A percentile compares a stretch with the other conserved stretches of the same genome.
phyloP scores from a whole-genome alignment of 1,140 invertebrate species.

The Eriocheir sinensis region DNA sequence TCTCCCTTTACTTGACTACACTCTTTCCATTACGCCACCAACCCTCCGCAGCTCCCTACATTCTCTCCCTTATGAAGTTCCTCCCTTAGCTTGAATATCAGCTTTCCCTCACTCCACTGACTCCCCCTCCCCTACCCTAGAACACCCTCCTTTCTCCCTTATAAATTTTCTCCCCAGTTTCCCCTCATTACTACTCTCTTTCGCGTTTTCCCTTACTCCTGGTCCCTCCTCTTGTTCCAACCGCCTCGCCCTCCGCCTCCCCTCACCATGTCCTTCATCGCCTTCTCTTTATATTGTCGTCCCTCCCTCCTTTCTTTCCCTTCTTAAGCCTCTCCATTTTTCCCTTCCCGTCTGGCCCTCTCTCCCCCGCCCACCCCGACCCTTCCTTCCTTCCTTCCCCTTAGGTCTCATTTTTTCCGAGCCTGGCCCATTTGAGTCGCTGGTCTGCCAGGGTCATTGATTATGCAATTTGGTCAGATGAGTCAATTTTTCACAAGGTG shows the following conservation, averaged over 20 bases:
- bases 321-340: not conserved
- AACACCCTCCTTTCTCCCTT: not conserved
- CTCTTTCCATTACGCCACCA: not conserved
- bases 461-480: constrained; percentile 77
- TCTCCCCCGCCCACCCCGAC: not conserved
- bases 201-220: too few species aligned
- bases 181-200: too few species aligned
- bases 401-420: constrained; percentile 16
- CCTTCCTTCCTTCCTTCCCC: not conserved
- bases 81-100: too few species aligned
- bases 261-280: not conserved
- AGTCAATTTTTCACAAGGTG: constrained; percentile 75
- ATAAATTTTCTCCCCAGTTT: too few species aligned
- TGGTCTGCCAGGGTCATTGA: constrained; percentile 69
- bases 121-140: not conserved
- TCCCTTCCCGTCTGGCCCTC: not conserved
- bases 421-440: constrained; percentile 25
- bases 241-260: too few species aligned
- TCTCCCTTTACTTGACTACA: not conserved
- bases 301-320: not conserved
- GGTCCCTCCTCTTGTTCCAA: too few species aligned
- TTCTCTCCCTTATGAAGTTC: too few species aligned
- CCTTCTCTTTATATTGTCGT: not conserved
- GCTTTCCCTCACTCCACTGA: not conserved
- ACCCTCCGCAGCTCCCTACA: not conserved